Evolutionary conservation across 2,797 vertebrate species (phyloP).

Genomic region (Tokudaia muenninki): DNA sequence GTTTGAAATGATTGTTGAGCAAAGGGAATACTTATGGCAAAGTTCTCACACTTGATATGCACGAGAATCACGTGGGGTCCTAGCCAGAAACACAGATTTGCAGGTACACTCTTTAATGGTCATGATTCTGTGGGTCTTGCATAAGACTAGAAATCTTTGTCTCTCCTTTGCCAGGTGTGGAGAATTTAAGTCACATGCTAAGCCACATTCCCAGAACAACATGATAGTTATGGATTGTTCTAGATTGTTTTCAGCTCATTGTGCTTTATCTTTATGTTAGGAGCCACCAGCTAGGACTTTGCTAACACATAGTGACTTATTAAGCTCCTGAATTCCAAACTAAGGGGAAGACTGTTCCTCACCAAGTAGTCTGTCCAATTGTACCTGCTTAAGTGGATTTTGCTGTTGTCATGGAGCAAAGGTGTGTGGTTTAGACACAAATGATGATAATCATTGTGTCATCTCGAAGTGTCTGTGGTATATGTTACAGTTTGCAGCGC

Average conservation of each 20-base stretch:
- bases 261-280: constrained; percentile 14
- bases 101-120: background rate
- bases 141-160: constrained; percentile 21
- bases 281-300: constrained; percentile 37
- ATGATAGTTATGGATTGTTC: background rate
- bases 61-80: background rate
- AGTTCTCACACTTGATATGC: constrained; percentile 10
- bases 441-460: background rate
- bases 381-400: constrained; percentile 43
- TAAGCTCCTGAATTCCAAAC: constrained; percentile 19
- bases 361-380: constrained; percentile 19
- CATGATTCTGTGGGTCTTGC: constrained; percentile 25
- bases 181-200: background rate
- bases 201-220: background rate
- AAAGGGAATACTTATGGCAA: constrained; percentile 35
- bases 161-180: constrained; percentile 6
- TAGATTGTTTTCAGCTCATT: constrained; percentile 3
- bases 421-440: background rate
- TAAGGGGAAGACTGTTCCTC: constrained; percentile 38
- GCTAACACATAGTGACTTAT: constrained; percentile 23
- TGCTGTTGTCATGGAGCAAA: constrained; percentile 32
- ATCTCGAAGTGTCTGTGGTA: background rate
- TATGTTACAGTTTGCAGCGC: background rate
- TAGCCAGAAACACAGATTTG: constrained; percentile 5
- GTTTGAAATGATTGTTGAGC: constrained; percentile 60